Base-by-base conservation (phyloP, 2,888 invertebrate species). In the Clivina fossor region DNA sequence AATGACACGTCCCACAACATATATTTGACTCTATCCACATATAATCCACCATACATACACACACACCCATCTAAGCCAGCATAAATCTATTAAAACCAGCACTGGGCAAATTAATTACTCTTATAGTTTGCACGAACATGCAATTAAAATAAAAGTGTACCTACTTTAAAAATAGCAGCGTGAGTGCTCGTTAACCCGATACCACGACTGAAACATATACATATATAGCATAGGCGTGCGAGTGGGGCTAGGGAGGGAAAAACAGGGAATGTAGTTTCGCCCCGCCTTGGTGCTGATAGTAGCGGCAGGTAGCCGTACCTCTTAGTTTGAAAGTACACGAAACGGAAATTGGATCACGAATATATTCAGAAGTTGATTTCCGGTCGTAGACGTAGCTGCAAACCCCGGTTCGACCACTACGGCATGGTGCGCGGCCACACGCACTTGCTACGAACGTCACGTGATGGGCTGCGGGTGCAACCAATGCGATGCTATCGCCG, bases 301-400 rank as follows among this genome's bases (percentile, higher is more conserved):
- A 9, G 26, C 26, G 26, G 5, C 26, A 9, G n/a, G n/a, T n/a
- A n/a, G n/a, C n/a, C n/a, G n/a, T n/a, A n/a, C n/a, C n/a, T n/a
- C n/a, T n/a, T n/a, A n/a, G n/a, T n/a, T n/a, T 55, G 55, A 47
- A 55, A 55, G 55, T 55, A 55, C 55, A 55, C 47, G 47, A 44
- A 53, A 46, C 55, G 55, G 55, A 55, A 55, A 55, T 55, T 55
- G 55, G 55, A 55, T 55, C 55, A 55, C 55, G 55, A 55, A 55
- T 55, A 55, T 55, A 55, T 55, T 55, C 55, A 55, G 55, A 55
- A 55, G 55, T 55, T 55, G 55, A 55, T 55, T 55, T 55, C 55
- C 55, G 55, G 55, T 40, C 24, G 11, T 11, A 49, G 41, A 22
- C 22, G 53, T 43, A 33, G 9, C 33, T 3, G 33, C 13, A 41